Evolutionary conservation across 1,140 invertebrate genomes (phyloP).

Genomic region (Argopecten irradians): DNA sequence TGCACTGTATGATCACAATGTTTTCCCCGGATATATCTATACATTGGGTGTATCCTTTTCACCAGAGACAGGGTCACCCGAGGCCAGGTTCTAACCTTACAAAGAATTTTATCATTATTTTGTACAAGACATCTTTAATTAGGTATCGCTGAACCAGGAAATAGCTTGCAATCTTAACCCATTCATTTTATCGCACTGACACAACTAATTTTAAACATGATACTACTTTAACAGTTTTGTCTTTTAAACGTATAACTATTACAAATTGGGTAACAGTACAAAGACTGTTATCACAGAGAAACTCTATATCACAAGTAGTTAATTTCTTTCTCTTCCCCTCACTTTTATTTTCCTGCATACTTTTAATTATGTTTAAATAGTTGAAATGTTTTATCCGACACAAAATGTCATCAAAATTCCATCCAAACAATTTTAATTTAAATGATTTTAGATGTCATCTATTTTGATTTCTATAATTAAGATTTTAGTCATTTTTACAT

Average conservation of each 20-base stretch:
- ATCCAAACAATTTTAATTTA: not conserved
- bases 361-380: not conserved
- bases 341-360: not conserved
- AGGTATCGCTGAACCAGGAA: not conserved
- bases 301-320: not conserved
- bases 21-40: not conserved
- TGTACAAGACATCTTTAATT: not conserved
- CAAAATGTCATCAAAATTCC: not conserved
- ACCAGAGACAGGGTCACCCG: not conserved
- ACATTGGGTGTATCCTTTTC: not conserved
- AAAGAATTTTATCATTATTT: constrained; percentile 24
- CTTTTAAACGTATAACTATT: not conserved
- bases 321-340: not conserved
- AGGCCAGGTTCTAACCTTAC: not conserved
- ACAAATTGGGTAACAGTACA: not conserved
- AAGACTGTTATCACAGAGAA: not conserved
- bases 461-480: no score
- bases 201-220: constrained; percentile 11
- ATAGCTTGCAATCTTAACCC: not conserved
- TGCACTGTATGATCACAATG: not conserved
- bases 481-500: no score
- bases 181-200: not conserved
- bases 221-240: not conserved
- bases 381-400: not conserved
- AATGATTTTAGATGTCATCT: no score